phyloP scores from a whole-genome alignment of 2,888 invertebrate species.

The Linnaemya tessellans region DNA sequence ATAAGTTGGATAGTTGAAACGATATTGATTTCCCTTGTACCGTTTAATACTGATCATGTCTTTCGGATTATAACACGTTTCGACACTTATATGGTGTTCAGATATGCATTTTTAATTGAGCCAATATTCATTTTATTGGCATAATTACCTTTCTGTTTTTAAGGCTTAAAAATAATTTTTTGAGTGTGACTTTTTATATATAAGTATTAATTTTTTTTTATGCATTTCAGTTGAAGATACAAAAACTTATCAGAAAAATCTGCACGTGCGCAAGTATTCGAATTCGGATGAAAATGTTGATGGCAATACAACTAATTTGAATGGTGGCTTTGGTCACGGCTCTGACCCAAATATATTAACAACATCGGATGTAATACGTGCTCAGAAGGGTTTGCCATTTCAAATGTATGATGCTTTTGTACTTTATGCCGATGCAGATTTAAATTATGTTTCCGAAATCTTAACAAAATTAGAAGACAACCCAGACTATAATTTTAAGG shows the following conservation, averaged over 20 bases:
- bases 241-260: constrained; percentile 74
- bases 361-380: constrained; percentile 85
- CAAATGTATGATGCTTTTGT: constrained; percentile 92
- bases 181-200: too few species aligned
- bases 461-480: constrained; percentile 86
- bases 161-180: too few species aligned
- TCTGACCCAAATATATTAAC: constrained; percentile 81
- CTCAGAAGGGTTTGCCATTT: constrained; percentile 83
- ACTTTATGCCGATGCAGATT: constrained; percentile 89
- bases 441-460: constrained; percentile 87
- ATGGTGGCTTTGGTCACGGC: constrained; percentile 71
- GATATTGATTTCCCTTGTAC: too few species aligned
- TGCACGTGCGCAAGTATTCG: not conserved
- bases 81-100: too few species aligned
- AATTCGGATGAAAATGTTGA: constrained; percentile 53
- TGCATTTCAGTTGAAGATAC: constrained; percentile 75
- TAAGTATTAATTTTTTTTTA: too few species aligned
- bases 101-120: too few species aligned
- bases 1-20: too few species aligned
- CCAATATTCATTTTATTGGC: too few species aligned
- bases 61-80: too few species aligned
- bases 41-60: too few species aligned
- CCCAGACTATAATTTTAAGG: constrained; percentile 85
- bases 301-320: not conserved
- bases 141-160: too few species aligned